Percentiles rank a stretch among this genome's conserved stretches.
Evolutionary conservation across 2,113 vertebrate genomes (phyloP).

Genomic region (Nyctereutes procyonoides): DNA sequence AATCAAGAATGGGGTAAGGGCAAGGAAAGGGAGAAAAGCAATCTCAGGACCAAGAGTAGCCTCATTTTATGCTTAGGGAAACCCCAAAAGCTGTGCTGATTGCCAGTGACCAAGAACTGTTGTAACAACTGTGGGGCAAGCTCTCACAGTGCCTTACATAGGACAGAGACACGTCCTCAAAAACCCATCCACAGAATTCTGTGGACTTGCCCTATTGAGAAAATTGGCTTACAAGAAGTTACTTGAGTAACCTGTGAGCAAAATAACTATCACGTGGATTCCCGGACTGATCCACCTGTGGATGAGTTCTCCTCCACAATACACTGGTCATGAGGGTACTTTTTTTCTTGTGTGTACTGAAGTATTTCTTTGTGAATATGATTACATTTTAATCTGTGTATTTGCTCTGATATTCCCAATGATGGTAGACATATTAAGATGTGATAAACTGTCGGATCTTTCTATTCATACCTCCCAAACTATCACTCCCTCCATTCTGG

Average conservation of each 20-base stretch:
- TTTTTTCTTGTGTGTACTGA: not conserved
- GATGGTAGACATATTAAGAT: not conserved
- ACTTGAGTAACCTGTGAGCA: not conserved
- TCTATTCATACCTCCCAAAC: not conserved
- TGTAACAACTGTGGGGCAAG: not conserved
- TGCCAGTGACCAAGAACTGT: not conserved
- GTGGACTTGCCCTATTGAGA: not conserved
- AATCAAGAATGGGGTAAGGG: not conserved
- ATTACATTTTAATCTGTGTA: not conserved
- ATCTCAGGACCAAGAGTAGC: not conserved
- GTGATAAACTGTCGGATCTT: not conserved
- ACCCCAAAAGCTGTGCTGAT: not conserved
- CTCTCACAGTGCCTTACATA: not conserved
- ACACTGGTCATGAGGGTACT: not conserved
- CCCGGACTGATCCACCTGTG: not conserved
- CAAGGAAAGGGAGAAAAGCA: not conserved
- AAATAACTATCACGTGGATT: not conserved
- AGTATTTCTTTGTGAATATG: not conserved
- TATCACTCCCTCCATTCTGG: too few species aligned
- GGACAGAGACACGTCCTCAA: not conserved
- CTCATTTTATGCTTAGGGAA: not conserved
- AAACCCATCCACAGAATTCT: not conserved
- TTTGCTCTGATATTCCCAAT: not conserved
- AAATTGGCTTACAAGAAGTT: not conserved
- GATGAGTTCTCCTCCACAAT: not conserved